Evolutionary conservation across 2,797 vertebrate genomes (phyloP).

Genomic region (Chaunax sp.): DNA sequence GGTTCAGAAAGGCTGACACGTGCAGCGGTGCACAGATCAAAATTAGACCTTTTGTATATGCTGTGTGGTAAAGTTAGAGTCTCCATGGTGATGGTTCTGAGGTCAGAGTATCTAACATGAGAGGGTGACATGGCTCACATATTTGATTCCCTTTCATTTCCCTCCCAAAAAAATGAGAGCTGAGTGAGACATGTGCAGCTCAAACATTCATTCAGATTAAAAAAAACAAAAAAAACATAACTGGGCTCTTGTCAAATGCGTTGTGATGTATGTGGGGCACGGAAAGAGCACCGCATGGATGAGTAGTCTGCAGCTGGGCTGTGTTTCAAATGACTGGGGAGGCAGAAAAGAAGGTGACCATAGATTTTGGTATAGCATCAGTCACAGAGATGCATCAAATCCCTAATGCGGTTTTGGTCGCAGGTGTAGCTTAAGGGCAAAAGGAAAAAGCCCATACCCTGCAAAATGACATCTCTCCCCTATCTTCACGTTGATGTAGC

Average conservation of each 20-base stretch:
- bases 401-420: constrained; percentile 29
- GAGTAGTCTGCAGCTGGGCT: constrained; percentile 64
- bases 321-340: constrained; percentile 38
- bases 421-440: constrained; percentile 24
- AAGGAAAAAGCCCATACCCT: constrained; percentile 1
- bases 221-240: constrained; percentile 14
- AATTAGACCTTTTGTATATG: constrained; percentile 37
- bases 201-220: constrained; percentile 42
- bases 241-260: constrained; percentile 63
- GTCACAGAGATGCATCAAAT: constrained; percentile 37
- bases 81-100: constrained; percentile 60
- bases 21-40: constrained; percentile 5
- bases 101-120: constrained; percentile 41
- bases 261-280: constrained; percentile 81
- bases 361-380: constrained; percentile 43
- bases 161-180: constrained; percentile 9
- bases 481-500: no score
- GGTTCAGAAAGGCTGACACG: background rate
- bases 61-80: constrained; percentile 57
- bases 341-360: constrained; percentile 24
- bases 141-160: background rate
- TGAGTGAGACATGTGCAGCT: constrained; percentile 25
- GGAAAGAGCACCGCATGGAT: constrained; percentile 51
- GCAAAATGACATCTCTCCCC: background rate
- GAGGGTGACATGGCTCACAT: constrained; percentile 11